These are phyloP conservation scores for Xylocopa sonorina DNA, from an alignment of 1,140 invertebrate genomes.

Conservation along the genomic window DNA sequence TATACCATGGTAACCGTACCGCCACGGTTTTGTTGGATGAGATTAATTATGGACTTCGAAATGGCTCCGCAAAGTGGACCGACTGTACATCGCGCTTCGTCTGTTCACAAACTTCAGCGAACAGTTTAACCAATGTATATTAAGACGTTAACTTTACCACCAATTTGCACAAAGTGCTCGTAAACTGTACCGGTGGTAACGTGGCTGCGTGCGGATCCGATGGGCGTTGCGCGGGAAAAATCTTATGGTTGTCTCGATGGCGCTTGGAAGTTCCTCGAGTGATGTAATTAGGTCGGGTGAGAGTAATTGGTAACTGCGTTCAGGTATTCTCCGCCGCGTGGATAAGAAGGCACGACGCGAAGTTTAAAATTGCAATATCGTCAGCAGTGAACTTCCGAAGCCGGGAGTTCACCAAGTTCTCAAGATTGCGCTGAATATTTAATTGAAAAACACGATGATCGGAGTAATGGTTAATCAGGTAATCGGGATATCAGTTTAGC, in stretches of 20 bases:
- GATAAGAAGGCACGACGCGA: too few species aligned
- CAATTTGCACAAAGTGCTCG: constrained; percentile 68
- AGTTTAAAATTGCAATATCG: too few species aligned
- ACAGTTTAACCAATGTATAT: constrained; percentile 71
- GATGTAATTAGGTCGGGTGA: not conserved
- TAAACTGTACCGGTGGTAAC: constrained; percentile 58
- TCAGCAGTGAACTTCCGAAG: too few species aligned
- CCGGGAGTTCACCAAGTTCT: too few species aligned
- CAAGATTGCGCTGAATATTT: too few species aligned
- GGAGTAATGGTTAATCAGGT: too few species aligned
- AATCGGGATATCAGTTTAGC: too few species aligned
- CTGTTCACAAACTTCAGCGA: constrained; percentile 62
- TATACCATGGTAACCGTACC: constrained; percentile 51
- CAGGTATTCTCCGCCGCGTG: not conserved
- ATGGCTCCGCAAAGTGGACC: constrained; percentile 62
- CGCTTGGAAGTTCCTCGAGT: not conserved
- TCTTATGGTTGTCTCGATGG: not conserved
- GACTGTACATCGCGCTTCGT: constrained; percentile 54
- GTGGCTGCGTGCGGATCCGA: constrained; percentile 29
- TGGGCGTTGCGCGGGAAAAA: constrained; percentile 20
- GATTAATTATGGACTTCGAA: constrained; percentile 67
- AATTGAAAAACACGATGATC: not conserved
- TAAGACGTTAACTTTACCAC: constrained; percentile 69
- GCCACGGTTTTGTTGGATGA: constrained; percentile 47
- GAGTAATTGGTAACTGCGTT: not conserved